Conservation (phyloP, 2,797 vertebrate species). For the Argyrosomus regius region DNA sequence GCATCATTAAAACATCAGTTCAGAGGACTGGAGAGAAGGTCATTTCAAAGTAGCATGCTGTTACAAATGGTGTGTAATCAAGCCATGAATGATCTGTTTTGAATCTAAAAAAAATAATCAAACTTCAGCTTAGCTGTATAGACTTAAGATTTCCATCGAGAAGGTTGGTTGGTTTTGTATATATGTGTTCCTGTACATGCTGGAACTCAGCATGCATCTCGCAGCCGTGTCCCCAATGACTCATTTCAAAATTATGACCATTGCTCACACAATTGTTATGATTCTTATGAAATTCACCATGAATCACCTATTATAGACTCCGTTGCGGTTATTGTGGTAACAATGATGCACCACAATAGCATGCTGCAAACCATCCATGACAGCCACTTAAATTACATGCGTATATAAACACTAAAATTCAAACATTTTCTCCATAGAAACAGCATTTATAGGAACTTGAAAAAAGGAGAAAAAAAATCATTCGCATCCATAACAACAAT, state of each 20-base stretch:
- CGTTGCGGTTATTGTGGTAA: slow-evolving; percentile 41
- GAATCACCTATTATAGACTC: slow-evolving; percentile 48
- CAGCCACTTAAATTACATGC: slow-evolving; percentile 45
- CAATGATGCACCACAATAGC: slow-evolving; percentile 53
- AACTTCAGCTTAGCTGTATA: slow-evolving; percentile 31
- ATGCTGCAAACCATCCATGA: slow-evolving; percentile 39
- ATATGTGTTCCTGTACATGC: slow-evolving; percentile 16
- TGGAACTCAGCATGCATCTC: slow-evolving; percentile 2
- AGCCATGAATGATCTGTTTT: slow-evolving; percentile 63
- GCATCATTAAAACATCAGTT: slow-evolving; percentile 81
- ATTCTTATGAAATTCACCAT: slow-evolving; percentile 44
- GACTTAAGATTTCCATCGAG: slow-evolving; percentile 29
- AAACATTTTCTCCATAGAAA: slow-evolving; percentile 65
- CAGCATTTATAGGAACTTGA: slow-evolving; percentile 58
- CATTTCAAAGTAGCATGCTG: slow-evolving; percentile 70
- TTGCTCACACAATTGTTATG: slow-evolving; percentile 44
- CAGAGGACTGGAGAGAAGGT: slow-evolving; percentile 72
- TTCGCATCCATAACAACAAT: slow-evolving; percentile 40
- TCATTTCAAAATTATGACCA: slow-evolving; percentile 38
- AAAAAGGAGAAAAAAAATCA: slow-evolving; percentile 20
- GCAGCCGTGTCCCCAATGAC: slow-evolving; percentile 35
- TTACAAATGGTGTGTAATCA: slow-evolving; percentile 69
- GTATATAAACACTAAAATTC: slow-evolving; percentile 49
- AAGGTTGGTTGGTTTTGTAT: slow-evolving; percentile 15
- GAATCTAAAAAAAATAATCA: slow-evolving; percentile 36